These are phyloP conservation scores for Alaudala cheleensis DNA, from an alignment of 2,113 vertebrate species.

Conservation along the genomic window DNA sequence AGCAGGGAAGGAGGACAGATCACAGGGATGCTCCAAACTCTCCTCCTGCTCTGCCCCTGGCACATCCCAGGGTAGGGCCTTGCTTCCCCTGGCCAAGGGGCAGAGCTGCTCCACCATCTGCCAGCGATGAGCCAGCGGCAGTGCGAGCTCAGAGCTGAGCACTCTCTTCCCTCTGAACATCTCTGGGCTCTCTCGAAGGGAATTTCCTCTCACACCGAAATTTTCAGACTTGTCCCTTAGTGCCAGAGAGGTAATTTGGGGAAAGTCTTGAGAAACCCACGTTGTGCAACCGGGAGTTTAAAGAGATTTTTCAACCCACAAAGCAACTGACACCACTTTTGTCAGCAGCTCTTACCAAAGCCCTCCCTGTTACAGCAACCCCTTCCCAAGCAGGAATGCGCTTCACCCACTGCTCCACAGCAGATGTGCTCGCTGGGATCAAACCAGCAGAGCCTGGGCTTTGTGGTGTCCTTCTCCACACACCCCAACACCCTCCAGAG, in stretches of 20 bases:
- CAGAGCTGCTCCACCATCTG: neutral
- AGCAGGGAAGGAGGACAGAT: neutral
- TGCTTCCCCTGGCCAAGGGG: neutral
- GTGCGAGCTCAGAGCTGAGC: neutral
- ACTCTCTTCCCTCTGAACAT: neutral
- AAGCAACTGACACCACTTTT: constrained; percentile 1
- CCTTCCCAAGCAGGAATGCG: neutral
- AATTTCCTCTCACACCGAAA: neutral
- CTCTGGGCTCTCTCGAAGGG: neutral
- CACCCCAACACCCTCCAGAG: neutral
- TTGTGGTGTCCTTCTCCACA: neutral
- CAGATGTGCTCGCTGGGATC: neutral
- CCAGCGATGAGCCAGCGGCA: neutral
- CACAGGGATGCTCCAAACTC: neutral
- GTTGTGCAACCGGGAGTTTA: constrained; percentile 31
- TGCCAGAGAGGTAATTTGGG: neutral
- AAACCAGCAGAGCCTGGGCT: neutral
- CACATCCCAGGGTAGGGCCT: neutral
- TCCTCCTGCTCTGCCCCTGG: neutral
- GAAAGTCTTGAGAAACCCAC: constrained; percentile 43
- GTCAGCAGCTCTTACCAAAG: constrained; percentile 5
- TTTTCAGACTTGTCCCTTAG: neutral
- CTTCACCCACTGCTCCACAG: neutral
- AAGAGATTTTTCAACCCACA: constrained; percentile 25
- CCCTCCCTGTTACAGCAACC: neutral